phyloP scores from a whole-genome alignment of 2,797 vertebrate species.

The Morus bassanus region DNA sequence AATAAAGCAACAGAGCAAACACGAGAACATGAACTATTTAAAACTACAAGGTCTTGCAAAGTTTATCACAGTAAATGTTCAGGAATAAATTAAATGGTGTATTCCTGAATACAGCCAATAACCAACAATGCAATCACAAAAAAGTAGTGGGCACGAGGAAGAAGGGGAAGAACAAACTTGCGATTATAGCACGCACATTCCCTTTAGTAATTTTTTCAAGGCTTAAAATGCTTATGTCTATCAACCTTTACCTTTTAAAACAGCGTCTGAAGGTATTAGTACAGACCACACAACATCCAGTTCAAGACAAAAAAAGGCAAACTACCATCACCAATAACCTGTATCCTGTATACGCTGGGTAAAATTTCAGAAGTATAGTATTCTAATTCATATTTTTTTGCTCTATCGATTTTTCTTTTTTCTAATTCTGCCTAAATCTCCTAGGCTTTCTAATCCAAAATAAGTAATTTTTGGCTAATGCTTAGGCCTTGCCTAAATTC shows the following conservation, averaged over 20 bases:
- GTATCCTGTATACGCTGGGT: fast-evolving
- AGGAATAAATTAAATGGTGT: neutral
- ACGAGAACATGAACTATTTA: neutral
- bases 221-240: neutral
- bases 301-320: neutral
- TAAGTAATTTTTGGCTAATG: neutral
- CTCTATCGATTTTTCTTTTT: neutral
- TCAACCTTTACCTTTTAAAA: neutral
- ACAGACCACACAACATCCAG: neutral
- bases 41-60: neutral
- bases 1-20: slow-evolving; percentile 22
- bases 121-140: slow-evolving; percentile 9
- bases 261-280: neutral
- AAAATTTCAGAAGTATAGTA: neutral
- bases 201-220: slow-evolving; percentile 39
- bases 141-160: neutral
- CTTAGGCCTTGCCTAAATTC: neutral
- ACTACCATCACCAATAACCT: neutral
- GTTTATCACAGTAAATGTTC: neutral
- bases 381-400: neutral
- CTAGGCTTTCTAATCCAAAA: neutral
- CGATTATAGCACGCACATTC: slow-evolving; percentile 6
- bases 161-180: neutral
- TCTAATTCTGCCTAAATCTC: neutral
- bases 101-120: neutral